These are phyloP conservation scores for Phortica variegata DNA, from an alignment of 1,140 invertebrate genomes.

Conservation along the genomic window DNA sequence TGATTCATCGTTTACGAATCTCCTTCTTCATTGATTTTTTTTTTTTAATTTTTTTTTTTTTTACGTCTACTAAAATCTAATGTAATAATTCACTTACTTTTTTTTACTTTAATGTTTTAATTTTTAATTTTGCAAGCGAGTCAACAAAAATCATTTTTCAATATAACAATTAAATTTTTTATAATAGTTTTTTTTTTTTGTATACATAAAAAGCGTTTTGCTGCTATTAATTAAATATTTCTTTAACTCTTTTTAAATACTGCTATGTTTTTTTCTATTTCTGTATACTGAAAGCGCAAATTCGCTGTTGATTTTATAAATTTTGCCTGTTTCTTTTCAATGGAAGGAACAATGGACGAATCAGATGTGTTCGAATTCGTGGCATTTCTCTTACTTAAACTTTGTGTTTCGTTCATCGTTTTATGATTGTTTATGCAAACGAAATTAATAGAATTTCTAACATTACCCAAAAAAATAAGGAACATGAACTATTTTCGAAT, in stretches of 20 bases:
- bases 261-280: too few species aligned
- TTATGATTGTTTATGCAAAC: background rate
- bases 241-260: constrained; percentile 21
- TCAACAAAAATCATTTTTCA: too few species aligned
- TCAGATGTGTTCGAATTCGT: constrained; percentile 9
- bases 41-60: too few species aligned
- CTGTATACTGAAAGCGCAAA: background rate
- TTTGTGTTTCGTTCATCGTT: constrained; percentile 36
- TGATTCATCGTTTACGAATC: too few species aligned
- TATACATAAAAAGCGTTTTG: too few species aligned
- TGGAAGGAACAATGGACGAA: constrained; percentile 54
- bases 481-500: background rate
- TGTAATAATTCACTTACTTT: too few species aligned
- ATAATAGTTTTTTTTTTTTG: too few species aligned
- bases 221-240: constrained; percentile 15
- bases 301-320: background rate
- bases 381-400: constrained; percentile 9
- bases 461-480: background rate
- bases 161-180: too few species aligned
- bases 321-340: background rate
- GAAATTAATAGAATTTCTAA: background rate
- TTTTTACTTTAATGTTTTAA: too few species aligned
- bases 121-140: too few species aligned
- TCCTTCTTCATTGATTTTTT: too few species aligned
- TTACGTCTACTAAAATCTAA: too few species aligned